Evolutionary conservation across 2,888 invertebrate species (phyloP).

Genomic region (Diarsia mendica): DNA sequence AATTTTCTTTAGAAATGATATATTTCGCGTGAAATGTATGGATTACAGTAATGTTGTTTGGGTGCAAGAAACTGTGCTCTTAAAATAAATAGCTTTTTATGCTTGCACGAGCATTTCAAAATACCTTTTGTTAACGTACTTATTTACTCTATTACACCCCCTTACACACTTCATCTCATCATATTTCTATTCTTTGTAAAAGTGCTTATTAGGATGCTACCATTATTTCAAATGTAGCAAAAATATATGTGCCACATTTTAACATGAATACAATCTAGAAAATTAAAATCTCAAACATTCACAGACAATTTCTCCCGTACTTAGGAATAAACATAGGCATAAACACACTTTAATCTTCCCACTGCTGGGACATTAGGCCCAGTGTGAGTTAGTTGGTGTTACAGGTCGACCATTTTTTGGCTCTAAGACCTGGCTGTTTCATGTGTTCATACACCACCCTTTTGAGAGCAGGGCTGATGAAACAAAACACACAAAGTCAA

Average conservation of each 20-base stretch:
- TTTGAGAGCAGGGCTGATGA: not conserved
- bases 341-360: no score
- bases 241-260: not conserved
- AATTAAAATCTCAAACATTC: not conserved
- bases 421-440: no score
- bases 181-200: conserved; percentile 18
- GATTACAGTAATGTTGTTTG: conserved; percentile 50
- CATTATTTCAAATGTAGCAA: conserved; percentile 9
- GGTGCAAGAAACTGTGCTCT: conserved; percentile 40
- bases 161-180: conserved; percentile 11
- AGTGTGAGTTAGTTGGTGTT: not conserved
- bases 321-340: no score
- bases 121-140: no score
- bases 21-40: conserved; percentile 54
- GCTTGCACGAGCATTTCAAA: conserved; percentile 13
- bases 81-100: conserved; percentile 49
- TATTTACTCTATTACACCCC: no score
- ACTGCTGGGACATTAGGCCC: not conserved
- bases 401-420: no score
- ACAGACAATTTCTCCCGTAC: not conserved
- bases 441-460: not conserved
- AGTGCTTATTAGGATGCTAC: not conserved
- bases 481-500: no score
- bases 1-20: conserved; percentile 55
- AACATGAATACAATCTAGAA: conserved; percentile 8